Base-by-base conservation (phyloP, 1,140 invertebrate genomes). In the Cydia fagiglandana region DNA sequence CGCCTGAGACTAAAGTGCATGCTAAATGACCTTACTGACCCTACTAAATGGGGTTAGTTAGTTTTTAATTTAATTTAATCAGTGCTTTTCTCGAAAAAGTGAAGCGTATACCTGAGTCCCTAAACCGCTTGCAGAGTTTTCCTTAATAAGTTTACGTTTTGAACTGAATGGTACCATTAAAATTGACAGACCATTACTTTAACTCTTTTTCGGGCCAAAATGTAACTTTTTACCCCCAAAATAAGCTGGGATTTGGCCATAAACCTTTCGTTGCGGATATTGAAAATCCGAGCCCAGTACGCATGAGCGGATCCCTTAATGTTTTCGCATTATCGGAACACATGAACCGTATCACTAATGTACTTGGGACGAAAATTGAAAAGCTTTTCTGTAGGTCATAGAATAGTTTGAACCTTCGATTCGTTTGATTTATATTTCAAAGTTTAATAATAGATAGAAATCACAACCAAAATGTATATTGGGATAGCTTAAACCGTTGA, bases 221-320 rank as follows among this genome's bases (percentile, higher is more conserved):
- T 38, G 64, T 68, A 68, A n/a, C 64, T 68, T 68, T 68, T 68
- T 68, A 38, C 64, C 64, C 64, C 10, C 28, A 68, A n/a, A 68
- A 38, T 68, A 68, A 64, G 20, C 64, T 34, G 30, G 64, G 30
- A 68, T 68, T 64, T 68, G 28, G 30, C 10, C 64, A 38, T 68
- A 68, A 68, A 68, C 64, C 64, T 38, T 34, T 34, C 64, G n/a
- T 15, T 34, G 24, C 64, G 64, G 64, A 68, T 68, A 68, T 68
- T 68, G 64, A 68, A 68, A 68, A 38, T 68, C 64, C 30, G 13
- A 13, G 13, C 64, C 24, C 28, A 28, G 30, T 53, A 6, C 64
- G 64, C 64, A 34, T 68, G 64, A 34, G 15, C 28, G 28, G 30
- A 9, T n/a, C 64, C 6, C 30, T 28, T 68, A 68, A 68, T 68